phyloP scores from a whole-genome alignment of 1,140 invertebrate species.

The Tigriopus japonicus region DNA sequence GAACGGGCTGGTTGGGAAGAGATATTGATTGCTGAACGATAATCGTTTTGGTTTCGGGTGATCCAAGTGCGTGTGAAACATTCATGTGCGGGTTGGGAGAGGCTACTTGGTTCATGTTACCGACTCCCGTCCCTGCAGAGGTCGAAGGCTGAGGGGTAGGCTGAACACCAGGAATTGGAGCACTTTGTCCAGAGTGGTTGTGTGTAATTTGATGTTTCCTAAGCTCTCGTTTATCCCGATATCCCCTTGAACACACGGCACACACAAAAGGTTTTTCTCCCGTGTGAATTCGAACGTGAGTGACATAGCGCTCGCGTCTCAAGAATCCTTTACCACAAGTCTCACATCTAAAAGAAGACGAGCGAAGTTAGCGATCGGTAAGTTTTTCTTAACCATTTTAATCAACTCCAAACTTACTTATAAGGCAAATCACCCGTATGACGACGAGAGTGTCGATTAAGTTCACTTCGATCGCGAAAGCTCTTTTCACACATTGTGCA shows the following conservation, averaged over 20 bases:
- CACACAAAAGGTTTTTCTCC: slow-evolving; percentile 15
- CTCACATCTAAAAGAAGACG: slow-evolving; percentile 3
- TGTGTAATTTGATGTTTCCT: slow-evolving; percentile 11
- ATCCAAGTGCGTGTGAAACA: neutral
- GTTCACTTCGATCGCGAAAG: slow-evolving; percentile 13
- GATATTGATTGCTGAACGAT: neutral
- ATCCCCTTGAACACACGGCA: slow-evolving; percentile 8
- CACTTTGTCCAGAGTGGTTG: neutral
- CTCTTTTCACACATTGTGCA: slow-evolving; percentile 15
- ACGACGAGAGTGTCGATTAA: slow-evolving; percentile 11
- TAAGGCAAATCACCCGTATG: slow-evolving; percentile 15
- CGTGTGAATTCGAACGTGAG: slow-evolving; percentile 14
- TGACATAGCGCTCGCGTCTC: slow-evolving; percentile 12
- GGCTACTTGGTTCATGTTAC: neutral
- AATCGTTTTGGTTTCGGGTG: neutral
- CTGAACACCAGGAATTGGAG: neutral
- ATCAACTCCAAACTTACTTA: slow-evolving; percentile 11
- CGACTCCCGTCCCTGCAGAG: neutral
- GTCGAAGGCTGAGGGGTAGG: neutral
- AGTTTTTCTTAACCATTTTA: neutral
- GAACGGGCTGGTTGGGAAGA: slow-evolving; percentile 5
- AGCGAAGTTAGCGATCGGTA: neutral
- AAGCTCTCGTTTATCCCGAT: slow-evolving; percentile 8
- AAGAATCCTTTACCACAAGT: slow-evolving; percentile 14
- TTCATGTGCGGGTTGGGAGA: neutral